phyloP scores from a whole-genome alignment of 2,888 invertebrate species.

The Lasiommata megera region DNA sequence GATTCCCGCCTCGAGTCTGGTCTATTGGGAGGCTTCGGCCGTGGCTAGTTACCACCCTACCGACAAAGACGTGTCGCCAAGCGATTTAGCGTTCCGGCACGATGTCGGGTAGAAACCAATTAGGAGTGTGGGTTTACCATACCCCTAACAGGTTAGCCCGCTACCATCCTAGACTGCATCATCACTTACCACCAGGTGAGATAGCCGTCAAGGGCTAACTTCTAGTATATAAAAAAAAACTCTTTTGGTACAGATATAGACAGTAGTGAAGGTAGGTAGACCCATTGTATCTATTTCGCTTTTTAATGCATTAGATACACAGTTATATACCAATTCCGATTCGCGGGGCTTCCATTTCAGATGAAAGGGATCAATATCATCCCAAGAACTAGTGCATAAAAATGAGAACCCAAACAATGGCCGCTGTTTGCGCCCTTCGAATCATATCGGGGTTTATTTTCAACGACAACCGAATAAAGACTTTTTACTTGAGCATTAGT shows the following conservation, averaged over 20 bases:
- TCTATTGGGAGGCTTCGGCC: no score
- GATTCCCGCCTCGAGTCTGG: no score
- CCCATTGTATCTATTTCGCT: neutral
- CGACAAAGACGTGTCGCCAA: no score
- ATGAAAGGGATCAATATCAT: slow-evolving; percentile 18
- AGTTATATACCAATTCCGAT: neutral
- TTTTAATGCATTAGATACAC: neutral
- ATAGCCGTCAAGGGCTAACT: no score
- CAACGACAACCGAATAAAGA: slow-evolving; percentile 55
- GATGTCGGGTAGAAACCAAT: no score
- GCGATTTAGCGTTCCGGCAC: no score
- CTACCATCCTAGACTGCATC: no score
- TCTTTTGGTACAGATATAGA: neutral
- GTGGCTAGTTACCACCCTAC: no score
- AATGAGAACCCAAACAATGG: slow-evolving; percentile 27
- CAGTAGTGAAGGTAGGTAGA: neutral
- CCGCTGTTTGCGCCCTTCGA: slow-evolving; percentile 20
- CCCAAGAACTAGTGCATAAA: slow-evolving; percentile 19
- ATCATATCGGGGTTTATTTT: slow-evolving; percentile 40
- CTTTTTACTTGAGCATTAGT: slow-evolving; percentile 65
- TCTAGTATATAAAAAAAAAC: no score
- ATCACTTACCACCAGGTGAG: no score
- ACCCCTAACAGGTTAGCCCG: no score
- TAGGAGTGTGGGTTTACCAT: no score
- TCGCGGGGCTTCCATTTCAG: neutral